Evolutionary conservation across 2,888 invertebrate species (phyloP).

Genomic region (Spilosoma lubricipeda): DNA sequence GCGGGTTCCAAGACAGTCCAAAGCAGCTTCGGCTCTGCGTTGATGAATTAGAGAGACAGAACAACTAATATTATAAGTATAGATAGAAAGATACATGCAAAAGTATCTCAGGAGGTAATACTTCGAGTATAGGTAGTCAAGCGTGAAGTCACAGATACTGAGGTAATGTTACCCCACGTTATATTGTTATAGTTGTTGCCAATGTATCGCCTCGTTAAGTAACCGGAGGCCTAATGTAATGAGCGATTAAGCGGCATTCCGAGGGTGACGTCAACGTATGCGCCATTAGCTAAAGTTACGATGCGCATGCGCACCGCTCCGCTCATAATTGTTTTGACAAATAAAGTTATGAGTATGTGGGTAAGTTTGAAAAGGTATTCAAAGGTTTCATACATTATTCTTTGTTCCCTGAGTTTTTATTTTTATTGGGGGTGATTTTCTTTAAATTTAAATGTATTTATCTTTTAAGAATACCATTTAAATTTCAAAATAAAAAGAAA

Average conservation of each 20-base stretch:
- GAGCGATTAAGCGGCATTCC: conserved; percentile 44
- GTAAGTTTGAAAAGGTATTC: not conserved
- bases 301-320: conserved; percentile 12
- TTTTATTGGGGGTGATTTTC: no score
- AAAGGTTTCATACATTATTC: no score
- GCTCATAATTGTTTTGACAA: not conserved
- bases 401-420: no score
- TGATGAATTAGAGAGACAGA: no score
- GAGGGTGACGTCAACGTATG: conserved; percentile 29
- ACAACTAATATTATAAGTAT: not conserved
- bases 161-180: not conserved
- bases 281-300: conserved; percentile 14
- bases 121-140: not conserved
- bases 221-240: conserved; percentile 25
- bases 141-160: conserved; percentile 7
- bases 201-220: conserved; percentile 29
- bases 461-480: no score
- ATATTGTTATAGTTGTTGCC: conserved; percentile 17
- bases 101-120: not conserved
- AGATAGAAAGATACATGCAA: not conserved
- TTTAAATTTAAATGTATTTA: no score
- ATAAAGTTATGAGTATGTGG: not conserved
- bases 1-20: no score
- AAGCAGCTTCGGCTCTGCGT: no score
- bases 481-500: no score